These are phyloP conservation scores for Pseudomugil gertrudae DNA, from an alignment of 2,797 vertebrate species.

Conservation along the genomic window DNA sequence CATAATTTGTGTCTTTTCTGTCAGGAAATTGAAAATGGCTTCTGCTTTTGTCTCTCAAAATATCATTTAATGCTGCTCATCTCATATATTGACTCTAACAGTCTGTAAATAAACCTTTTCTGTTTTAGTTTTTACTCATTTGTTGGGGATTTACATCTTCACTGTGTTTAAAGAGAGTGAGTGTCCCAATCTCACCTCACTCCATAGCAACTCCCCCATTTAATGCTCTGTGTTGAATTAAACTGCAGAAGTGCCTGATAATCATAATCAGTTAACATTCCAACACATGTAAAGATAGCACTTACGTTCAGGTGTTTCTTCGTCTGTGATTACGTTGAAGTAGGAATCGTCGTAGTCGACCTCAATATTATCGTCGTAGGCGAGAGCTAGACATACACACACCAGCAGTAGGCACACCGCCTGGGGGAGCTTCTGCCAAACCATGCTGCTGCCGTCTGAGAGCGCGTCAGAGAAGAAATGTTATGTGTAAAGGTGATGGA, in stretches of 20 bases:
- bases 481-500: conserved; percentile 18
- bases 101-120: neutral
- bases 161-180: neutral
- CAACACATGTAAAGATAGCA: conserved; percentile 25
- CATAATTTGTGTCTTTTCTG: conserved; percentile 2
- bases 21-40: neutral
- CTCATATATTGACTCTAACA: neutral
- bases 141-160: neutral
- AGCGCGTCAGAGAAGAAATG: conserved; percentile 18
- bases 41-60: neutral
- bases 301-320: conserved; percentile 73
- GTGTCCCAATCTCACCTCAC: conserved; percentile 29
- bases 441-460: conserved; percentile 65
- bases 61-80: neutral
- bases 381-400: conserved; percentile 61
- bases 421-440: conserved; percentile 63
- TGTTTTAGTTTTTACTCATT: neutral
- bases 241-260: conserved; percentile 4
- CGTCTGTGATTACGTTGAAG: conserved; percentile 77
- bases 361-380: conserved; percentile 81
- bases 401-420: conserved; percentile 66
- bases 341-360: conserved; percentile 63
- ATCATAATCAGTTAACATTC: conserved; percentile 8
- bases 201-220: conserved; percentile 10
- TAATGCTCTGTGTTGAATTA: conserved; percentile 8